These are phyloP conservation scores for Microctonus hyperodae DNA, from an alignment of 2,888 invertebrate species.

Conservation along the genomic window DNA sequence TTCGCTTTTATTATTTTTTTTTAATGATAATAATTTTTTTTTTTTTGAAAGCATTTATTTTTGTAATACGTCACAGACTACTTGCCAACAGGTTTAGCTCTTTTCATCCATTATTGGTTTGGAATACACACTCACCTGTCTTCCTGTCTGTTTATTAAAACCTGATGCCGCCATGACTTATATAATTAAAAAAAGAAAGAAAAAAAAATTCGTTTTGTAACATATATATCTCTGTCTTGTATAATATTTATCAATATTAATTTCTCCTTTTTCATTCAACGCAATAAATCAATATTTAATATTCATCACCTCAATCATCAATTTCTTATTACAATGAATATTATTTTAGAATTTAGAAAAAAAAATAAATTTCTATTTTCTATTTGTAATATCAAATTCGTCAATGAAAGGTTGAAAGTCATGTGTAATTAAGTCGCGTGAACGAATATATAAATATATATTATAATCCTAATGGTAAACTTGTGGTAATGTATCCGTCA, in stretches of 20 bases:
- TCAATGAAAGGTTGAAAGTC: background rate
- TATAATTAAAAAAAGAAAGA: background rate
- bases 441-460: background rate
- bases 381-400: too few species aligned
- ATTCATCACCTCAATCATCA: background rate
- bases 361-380: background rate
- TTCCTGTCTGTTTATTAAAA: conserved; percentile 1
- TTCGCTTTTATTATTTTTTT: background rate
- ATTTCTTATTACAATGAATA: background rate
- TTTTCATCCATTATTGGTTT: background rate
- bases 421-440: background rate
- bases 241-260: background rate
- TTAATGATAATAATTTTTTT: background rate
- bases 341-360: background rate
- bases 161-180: background rate
- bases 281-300: background rate
- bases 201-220: background rate
- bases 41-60: background rate
- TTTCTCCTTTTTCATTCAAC: background rate
- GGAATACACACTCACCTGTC: background rate
- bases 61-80: background rate
- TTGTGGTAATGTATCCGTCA: background rate
- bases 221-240: background rate
- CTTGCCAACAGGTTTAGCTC: background rate
- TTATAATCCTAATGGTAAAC: background rate